Evolutionary conservation across 2,113 vertebrate species (phyloP).

Genomic region (Gallinago paraguaiae): DNA sequence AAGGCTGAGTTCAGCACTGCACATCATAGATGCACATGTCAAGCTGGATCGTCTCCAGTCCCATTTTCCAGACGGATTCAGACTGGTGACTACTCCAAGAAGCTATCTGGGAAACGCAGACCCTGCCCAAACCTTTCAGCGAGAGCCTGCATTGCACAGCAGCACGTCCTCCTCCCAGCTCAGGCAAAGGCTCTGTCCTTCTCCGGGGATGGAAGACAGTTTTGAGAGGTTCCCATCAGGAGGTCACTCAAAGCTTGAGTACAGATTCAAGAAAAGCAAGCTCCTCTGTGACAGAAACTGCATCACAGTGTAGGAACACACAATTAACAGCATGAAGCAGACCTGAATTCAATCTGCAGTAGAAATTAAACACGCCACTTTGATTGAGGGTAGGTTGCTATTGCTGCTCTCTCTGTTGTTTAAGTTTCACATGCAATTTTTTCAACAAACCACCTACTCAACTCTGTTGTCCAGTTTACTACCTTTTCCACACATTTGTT

Average conservation of each 20-base stretch:
- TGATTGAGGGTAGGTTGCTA: neutral
- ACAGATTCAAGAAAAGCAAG: neutral
- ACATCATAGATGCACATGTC: neutral
- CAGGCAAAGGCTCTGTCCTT: neutral
- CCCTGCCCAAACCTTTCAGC: neutral
- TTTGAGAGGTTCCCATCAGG: neutral
- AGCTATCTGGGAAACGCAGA: neutral
- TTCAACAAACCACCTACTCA: neutral
- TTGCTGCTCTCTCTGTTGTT: neutral
- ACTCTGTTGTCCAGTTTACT: neutral
- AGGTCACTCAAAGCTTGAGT: neutral
- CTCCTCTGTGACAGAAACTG: neutral
- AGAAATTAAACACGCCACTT: neutral
- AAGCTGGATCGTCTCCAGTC: neutral
- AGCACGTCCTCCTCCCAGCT: rapidly evolving
- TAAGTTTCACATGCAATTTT: neutral
- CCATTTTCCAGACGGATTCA: neutral
- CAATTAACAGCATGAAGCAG: neutral
- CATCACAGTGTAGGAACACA: neutral
- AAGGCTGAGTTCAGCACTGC: neutral
- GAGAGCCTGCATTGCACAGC: neutral
- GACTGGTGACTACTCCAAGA: neutral
- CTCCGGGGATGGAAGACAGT: neutral
- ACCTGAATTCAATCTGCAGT: neutral
- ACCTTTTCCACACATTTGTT: neutral